These are phyloP conservation scores for Trachelipus rathkii DNA, from an alignment of 1,140 invertebrate species.

Conservation along the genomic window DNA sequence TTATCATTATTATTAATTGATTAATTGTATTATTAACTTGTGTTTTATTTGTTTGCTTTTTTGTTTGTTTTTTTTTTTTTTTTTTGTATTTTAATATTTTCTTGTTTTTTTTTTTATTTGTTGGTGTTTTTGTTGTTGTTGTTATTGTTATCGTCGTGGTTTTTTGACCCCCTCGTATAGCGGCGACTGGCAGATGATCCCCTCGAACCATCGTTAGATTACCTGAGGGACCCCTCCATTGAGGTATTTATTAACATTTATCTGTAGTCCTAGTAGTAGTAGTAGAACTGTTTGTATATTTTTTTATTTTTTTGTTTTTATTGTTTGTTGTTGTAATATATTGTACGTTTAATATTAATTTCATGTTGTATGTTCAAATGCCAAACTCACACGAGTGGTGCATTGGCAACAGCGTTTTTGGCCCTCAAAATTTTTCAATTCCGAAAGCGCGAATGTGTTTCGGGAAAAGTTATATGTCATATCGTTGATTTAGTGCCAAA, in stretches of 20 bases:
- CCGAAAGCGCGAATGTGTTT: too few species aligned
- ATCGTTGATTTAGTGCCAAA: too few species aligned
- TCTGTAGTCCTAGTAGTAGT: too few species aligned
- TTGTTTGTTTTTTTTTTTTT: background rate
- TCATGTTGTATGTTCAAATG: too few species aligned
- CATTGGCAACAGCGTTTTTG: too few species aligned
- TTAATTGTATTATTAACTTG: background rate
- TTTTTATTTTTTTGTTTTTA: too few species aligned
- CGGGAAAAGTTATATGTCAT: too few species aligned
- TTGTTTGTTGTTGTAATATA: too few species aligned
- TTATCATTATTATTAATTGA: background rate
- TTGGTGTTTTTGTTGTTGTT: constrained; percentile 50
- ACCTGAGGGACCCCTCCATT: constrained; percentile 71
- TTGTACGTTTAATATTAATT: too few species aligned
- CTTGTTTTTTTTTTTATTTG: constrained; percentile 55
- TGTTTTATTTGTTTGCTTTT: background rate
- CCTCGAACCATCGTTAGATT: constrained; percentile 65
- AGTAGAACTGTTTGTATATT: too few species aligned
- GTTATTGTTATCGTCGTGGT: constrained; percentile 48
- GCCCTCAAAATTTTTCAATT: too few species aligned
- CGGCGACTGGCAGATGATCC: constrained; percentile 45
- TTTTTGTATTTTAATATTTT: constrained; percentile 52
- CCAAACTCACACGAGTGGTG: too few species aligned
- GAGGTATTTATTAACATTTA: constrained; percentile 54
- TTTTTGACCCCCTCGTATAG: constrained; percentile 30